Percentiles rank a stretch among this genome's conserved stretches.
Conservation (phyloP, 2,113 vertebrate genomes). For the Hemiscyllium ocellatum region DNA sequence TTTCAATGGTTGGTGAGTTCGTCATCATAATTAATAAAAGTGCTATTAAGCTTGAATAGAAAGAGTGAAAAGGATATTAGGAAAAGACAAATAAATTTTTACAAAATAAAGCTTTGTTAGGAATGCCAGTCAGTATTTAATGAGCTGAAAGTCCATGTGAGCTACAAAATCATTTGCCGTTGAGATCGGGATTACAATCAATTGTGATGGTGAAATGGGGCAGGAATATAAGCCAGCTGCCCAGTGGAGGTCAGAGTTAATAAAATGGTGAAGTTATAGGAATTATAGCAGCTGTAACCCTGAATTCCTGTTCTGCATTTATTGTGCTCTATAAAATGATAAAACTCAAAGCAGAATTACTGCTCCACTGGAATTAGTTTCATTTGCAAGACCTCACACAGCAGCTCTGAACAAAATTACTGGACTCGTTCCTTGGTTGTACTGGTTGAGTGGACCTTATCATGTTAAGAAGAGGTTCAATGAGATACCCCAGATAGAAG, state of each 20-base stretch:
- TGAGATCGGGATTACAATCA: neutral
- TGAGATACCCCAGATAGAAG: no score
- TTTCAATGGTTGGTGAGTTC: neutral
- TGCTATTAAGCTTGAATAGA: neutral
- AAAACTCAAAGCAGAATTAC: neutral
- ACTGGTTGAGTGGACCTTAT: no score
- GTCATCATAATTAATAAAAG: neutral
- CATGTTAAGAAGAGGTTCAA: no score
- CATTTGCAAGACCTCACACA: neutral
- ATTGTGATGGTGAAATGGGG: neutral
- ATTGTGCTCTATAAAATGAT: neutral
- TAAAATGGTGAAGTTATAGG: neutral
- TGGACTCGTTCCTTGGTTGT: no score
- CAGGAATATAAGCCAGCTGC: neutral
- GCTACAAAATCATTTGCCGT: neutral
- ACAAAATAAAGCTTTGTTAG: neutral
- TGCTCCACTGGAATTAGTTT: neutral
- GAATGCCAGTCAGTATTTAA: neutral
- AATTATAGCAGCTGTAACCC: neutral
- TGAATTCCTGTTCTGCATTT: neutral
- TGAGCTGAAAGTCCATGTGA: neutral
- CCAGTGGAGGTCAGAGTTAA: neutral
- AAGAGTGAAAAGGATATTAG: neutral
- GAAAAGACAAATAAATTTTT: neutral
- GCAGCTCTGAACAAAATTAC: no score